phyloP scores from a whole-genome alignment of 2,113 vertebrate species.

The Girardinichthys multiradiatus region DNA sequence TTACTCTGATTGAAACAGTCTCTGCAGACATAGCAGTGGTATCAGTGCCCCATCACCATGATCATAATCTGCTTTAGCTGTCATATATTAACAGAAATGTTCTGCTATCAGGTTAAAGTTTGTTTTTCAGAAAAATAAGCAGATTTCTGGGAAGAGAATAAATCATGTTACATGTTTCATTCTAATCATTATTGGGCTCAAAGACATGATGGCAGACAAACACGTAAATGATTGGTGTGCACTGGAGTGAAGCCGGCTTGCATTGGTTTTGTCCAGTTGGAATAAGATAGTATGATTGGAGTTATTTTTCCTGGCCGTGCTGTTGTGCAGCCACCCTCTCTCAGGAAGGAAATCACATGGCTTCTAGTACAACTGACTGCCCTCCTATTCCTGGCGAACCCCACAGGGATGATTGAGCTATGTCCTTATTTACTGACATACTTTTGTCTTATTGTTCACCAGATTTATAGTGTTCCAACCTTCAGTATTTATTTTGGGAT shows the following conservation, averaged over 20 bases:
- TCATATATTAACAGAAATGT: too few relatives aligned
- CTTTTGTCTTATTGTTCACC: conserved; percentile 32
- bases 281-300: conserved; percentile 14
- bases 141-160: not conserved
- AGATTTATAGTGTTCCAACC: conserved; percentile 29
- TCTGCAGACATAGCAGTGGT: not conserved
- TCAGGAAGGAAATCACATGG: conserved; percentile 68
- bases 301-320: conserved; percentile 11
- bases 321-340: conserved; percentile 45
- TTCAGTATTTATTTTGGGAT: conserved; percentile 31
- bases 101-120: not conserved
- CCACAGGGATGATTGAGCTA: conserved; percentile 50
- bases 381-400: conserved; percentile 28
- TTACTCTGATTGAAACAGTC: too few relatives aligned
- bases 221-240: not conserved
- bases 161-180: conserved; percentile 24
- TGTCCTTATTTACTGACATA: conserved; percentile 32
- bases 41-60: not conserved
- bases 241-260: not conserved
- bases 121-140: not conserved
- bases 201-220: not conserved
- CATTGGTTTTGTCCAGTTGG: not conserved
- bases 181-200: conserved; percentile 21
- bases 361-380: conserved; percentile 15
- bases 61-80: not conserved